Percentiles rank a stretch among this genome's conserved stretches.
Evolutionary conservation across 2,113 vertebrate species (phyloP).

Genomic region (Emydocephalus ijimae): DNA sequence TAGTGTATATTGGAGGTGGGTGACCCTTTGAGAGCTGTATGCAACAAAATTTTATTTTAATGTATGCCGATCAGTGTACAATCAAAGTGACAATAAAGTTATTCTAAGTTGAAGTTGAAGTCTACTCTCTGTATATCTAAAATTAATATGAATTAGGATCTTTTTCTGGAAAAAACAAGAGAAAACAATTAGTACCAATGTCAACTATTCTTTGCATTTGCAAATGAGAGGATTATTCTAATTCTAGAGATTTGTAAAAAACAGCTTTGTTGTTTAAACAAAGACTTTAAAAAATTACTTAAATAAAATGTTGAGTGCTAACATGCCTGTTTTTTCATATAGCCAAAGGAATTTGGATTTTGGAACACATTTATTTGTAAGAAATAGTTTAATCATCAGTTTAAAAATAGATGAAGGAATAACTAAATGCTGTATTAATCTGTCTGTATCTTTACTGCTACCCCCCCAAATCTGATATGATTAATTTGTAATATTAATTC

Average conservation of each 20-base stretch:
- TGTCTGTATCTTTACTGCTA: neutral
- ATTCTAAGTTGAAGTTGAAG: too few relatives aligned
- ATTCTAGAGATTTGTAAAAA: neutral
- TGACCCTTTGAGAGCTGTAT: too few relatives aligned
- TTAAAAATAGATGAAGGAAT: neutral
- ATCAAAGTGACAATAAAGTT: too few relatives aligned
- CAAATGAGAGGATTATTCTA: neutral
- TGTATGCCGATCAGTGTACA: too few relatives aligned
- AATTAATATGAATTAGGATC: neutral
- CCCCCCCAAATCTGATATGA: neutral
- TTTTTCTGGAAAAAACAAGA: neutral
- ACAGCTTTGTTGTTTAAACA: neutral
- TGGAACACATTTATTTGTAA: neutral
- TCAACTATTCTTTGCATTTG: neutral
- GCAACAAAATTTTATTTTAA: too few relatives aligned
- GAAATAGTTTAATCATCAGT: neutral
- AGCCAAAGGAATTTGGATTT: neutral
- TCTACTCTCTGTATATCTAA: neutral
- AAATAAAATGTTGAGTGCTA: neutral
- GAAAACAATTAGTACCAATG: neutral
- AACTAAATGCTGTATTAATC: neutral
- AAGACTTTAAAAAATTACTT: neutral
- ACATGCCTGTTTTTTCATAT: neutral
- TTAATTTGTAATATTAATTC: neutral
- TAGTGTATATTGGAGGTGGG: too few relatives aligned